Evolutionary conservation across 2,888 invertebrate genomes (phyloP).

Genomic region (Monoplex corrugatus): DNA sequence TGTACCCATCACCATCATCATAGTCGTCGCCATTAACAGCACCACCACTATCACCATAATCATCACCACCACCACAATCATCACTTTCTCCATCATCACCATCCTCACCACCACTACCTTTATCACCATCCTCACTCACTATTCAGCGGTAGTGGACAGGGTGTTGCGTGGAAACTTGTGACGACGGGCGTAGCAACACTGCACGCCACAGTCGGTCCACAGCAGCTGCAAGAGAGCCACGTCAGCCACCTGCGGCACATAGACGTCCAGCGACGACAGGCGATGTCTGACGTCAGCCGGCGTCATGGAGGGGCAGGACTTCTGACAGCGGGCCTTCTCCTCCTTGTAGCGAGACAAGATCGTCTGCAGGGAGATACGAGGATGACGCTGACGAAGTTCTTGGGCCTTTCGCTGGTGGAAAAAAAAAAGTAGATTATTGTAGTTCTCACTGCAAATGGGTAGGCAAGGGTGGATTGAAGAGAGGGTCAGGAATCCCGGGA

Average conservation of each 20-base stretch:
- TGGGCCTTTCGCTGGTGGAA: constrained; percentile 63
- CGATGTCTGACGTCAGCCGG: constrained; percentile 55
- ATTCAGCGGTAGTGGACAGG: constrained; percentile 67
- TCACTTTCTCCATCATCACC: too few species aligned
- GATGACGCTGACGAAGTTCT: constrained; percentile 69
- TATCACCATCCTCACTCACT: constrained; percentile 64
- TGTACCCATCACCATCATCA: too few species aligned
- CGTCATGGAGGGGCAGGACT: constrained; percentile 49
- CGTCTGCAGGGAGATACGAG: constrained; percentile 64
- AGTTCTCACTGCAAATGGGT: too few species aligned
- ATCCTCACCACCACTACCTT: too few species aligned
- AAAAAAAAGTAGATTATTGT: too few species aligned
- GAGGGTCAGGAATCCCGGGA: too few species aligned
- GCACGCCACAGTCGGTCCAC: constrained; percentile 70
- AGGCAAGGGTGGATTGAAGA: too few species aligned
- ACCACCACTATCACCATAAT: background rate
- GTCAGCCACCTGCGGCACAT: constrained; percentile 59
- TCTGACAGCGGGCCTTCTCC: constrained; percentile 61
- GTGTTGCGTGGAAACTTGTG: constrained; percentile 58
- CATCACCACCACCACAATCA: background rate
- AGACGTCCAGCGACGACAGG: constrained; percentile 54
- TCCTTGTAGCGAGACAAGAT: constrained; percentile 65
- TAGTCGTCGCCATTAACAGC: too few species aligned
- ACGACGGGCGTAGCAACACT: constrained; percentile 64
- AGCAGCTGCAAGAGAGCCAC: constrained; percentile 65